Evolutionary conservation across 2,113 vertebrate species (phyloP), one percentile per base, ranked within the genome.

Genomic region (Prolemur simus): DNA sequence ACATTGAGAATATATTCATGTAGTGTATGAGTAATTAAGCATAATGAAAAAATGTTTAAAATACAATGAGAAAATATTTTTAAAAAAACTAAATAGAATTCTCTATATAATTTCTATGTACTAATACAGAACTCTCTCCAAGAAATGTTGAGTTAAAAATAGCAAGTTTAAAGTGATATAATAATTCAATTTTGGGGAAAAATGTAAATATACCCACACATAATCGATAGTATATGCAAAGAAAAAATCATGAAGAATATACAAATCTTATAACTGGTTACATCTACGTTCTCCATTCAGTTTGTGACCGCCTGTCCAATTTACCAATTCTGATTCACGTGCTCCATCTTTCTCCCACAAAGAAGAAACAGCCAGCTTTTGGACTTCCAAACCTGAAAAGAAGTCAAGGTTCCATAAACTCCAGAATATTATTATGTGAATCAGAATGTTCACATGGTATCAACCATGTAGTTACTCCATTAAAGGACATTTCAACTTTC

Each of bases 401-500:
- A 94, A 8, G 91, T 93, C 95, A 91, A 94, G 52, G 96, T 97
- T 97, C 87, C 97, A 97, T 97, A 98, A 98, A 97, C 90, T 91
- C 76, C 84, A 98, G 90, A 96, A 97, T 98, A 97, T 97, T 98
- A 98, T 89, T 98, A n/a, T 91, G 80, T 94, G 82, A 98, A 98
- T 98, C 97, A 98, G 98, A 98, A 94, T 81, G 81, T 98, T 98
- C 98, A 95, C 91, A 98, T 97, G 64, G 90, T 97, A 98, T 98
- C 98, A 96, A 97, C 97, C 94, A 96, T 97, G 97, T 97, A 98
- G 97, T 97, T 97, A 96, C 91, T 91, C 89, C 73, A 73, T 42
- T 58, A 82, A 91, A 52, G 42, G 37, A 7, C 8, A 89, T 54
- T 88, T 91, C 95, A 95, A 74, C 49, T 64, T 89, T 89, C 49